A percentile compares a stretch with the other conserved stretches of the same genome.
phyloP scores from a whole-genome alignment of 2,113 vertebrate genomes.

The Artemisiospiza belli region DNA sequence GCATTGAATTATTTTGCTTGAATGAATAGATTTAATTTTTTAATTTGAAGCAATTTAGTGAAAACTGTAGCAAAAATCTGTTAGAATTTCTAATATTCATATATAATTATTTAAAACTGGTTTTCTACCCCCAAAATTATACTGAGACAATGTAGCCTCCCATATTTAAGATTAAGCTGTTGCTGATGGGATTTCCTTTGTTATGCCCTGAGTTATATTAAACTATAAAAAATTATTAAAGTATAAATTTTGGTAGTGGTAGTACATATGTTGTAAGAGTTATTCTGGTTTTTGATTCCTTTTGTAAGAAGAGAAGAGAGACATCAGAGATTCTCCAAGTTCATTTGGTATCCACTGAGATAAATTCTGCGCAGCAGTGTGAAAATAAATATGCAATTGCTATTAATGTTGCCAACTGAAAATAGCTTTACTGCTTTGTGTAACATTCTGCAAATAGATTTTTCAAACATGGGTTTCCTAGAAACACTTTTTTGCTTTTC shows the following conservation, averaged over 20 bases:
- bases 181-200: not conserved
- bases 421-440: not conserved
- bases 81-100: not conserved
- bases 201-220: not conserved
- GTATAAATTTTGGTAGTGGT: not conserved
- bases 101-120: not conserved
- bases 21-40: slow-evolving; percentile 25
- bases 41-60: not conserved
- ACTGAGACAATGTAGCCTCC: not conserved
- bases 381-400: not conserved
- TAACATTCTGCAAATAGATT: not conserved
- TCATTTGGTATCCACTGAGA: not conserved
- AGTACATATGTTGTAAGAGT: not conserved
- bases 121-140: not conserved
- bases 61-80: slow-evolving; percentile 5
- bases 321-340: not conserved
- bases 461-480: not conserved
- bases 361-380: not conserved
- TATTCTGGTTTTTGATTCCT: not conserved
- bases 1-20: slow-evolving; percentile 40
- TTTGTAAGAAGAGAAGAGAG: not conserved
- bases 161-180: not conserved
- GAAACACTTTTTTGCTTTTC: not conserved
- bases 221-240: not conserved
- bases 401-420: not conserved